A percentile compares a stretch with the other conserved stretches of the same genome.
These are phyloP conservation scores for Eumeta japonica DNA, from an alignment of 1,140 invertebrate genomes.

Conservation along the genomic window DNA sequence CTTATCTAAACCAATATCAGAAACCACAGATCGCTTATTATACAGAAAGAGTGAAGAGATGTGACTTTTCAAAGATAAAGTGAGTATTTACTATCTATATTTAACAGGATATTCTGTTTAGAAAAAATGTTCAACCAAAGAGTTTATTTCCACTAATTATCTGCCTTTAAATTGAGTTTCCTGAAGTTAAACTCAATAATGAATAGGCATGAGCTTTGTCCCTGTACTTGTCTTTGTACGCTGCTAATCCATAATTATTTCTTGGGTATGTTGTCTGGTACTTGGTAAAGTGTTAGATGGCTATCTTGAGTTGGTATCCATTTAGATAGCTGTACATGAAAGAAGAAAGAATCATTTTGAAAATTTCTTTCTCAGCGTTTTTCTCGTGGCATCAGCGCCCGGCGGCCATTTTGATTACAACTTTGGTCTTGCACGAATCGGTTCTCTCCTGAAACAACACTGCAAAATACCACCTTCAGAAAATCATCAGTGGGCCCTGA, in stretches of 20 bases:
- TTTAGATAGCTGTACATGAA: not conserved
- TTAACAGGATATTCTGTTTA: not conserved
- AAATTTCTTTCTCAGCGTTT: conserved; percentile 64
- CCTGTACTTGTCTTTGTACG: too few relatives aligned
- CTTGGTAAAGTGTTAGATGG: not conserved
- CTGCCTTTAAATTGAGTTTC: too few relatives aligned
- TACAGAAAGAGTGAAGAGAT: conserved; percentile 69
- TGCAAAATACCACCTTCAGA: conserved; percentile 58
- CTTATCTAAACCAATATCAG: conserved; percentile 78
- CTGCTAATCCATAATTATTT: too few relatives aligned
- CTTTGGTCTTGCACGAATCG: conserved; percentile 76
- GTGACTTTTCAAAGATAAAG: conserved; percentile 81
- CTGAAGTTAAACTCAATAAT: too few relatives aligned
- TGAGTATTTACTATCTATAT: conserved; percentile 41
- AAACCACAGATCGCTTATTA: conserved; percentile 68
- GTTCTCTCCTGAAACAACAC: conserved; percentile 64
- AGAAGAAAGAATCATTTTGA: conserved; percentile 1
- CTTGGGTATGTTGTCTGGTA: too few relatives aligned
- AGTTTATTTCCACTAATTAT: too few relatives aligned
- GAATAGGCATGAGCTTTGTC: too few relatives aligned
- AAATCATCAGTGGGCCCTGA: conserved; percentile 51
- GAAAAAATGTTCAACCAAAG: not conserved
- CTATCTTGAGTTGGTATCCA: not conserved
- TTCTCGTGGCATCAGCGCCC: conserved; percentile 81
- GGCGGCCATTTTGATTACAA: conserved; percentile 68